Conservation (phyloP, 2,888 invertebrate species). For the Serrognathus titanus region DNA sequence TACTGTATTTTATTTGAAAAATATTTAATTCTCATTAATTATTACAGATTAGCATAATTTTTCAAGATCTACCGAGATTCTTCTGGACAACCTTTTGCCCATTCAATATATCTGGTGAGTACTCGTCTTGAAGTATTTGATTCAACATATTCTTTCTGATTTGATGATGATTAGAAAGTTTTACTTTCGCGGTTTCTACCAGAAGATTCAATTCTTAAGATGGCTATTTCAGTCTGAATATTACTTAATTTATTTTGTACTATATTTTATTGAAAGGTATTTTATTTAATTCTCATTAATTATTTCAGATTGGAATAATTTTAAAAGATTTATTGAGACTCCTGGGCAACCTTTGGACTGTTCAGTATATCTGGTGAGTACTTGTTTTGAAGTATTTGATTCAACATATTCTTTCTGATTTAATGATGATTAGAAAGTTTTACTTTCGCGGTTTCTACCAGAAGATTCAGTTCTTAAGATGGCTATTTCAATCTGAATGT, state of each 20-base stretch:
- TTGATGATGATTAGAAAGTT: constrained; percentile 52
- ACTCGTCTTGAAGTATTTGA: background rate
- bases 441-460: constrained; percentile 69
- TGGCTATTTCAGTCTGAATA: too few species aligned
- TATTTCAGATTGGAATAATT: background rate
- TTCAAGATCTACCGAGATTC: too few species aligned
- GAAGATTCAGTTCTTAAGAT: constrained; percentile 47
- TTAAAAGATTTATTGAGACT: too few species aligned
- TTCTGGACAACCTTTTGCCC: too few species aligned
- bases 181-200: constrained; percentile 72
- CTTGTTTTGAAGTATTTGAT: background rate
- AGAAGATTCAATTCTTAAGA: constrained; percentile 47
- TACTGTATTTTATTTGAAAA: too few species aligned
- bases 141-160: background rate
- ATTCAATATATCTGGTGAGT: background rate
- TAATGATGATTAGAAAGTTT: constrained; percentile 52
- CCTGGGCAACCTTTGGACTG: background rate
- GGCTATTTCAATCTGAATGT: constrained; percentile 27
- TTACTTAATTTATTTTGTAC: background rate
- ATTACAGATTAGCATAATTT: background rate
- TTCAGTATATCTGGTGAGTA: background rate
- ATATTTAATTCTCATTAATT: background rate
- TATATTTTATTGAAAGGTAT: background rate
- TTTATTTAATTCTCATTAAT: background rate
- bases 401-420: background rate